Percentiles rank a stretch among this genome's conserved stretches.
Conservation (phyloP, 2,797 vertebrate genomes). For the Myripristis murdjan region DNA sequence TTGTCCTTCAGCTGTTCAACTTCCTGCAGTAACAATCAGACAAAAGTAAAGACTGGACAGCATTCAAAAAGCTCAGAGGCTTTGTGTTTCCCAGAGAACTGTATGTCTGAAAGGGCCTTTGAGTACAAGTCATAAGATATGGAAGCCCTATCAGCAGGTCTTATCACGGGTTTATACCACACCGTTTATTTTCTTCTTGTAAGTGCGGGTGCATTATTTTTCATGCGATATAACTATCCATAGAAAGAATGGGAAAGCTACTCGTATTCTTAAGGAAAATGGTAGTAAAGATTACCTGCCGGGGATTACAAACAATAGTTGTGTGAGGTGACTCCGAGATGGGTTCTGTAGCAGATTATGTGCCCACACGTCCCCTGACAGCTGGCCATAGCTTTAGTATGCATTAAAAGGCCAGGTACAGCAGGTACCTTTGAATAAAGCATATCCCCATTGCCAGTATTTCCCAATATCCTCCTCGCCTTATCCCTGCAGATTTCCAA, state of each 20-base stretch:
- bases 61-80: constrained; percentile 44
- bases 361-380: constrained; percentile 33
- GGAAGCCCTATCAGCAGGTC: constrained; percentile 15
- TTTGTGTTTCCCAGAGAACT: constrained; percentile 57
- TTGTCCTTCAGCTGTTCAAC: constrained; percentile 20
- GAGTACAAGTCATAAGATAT: constrained; percentile 43
- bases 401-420: constrained; percentile 63
- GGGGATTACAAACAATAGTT: constrained; percentile 45
- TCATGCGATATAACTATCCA: neutral
- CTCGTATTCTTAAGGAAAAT: neutral
- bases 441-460: constrained; percentile 44
- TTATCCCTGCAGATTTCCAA: constrained; percentile 50
- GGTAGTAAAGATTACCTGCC: constrained; percentile 3
- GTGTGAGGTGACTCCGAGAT: constrained; percentile 37
- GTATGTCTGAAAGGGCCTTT: constrained; percentile 36
- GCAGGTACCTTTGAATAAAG: constrained; percentile 73
- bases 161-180: constrained; percentile 35
- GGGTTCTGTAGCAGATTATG: constrained; percentile 7
- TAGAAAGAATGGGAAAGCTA: neutral
- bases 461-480: constrained; percentile 41
- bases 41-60: constrained; percentile 53
- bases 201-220: neutral
- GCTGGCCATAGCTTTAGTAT: constrained; percentile 50
- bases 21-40: constrained; percentile 37
- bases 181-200: neutral